A percentile compares a stretch with the other conserved stretches of the same genome.
Evolutionary conservation across 1,140 invertebrate genomes (phyloP).

Genomic region (Listronotus oregonensis): DNA sequence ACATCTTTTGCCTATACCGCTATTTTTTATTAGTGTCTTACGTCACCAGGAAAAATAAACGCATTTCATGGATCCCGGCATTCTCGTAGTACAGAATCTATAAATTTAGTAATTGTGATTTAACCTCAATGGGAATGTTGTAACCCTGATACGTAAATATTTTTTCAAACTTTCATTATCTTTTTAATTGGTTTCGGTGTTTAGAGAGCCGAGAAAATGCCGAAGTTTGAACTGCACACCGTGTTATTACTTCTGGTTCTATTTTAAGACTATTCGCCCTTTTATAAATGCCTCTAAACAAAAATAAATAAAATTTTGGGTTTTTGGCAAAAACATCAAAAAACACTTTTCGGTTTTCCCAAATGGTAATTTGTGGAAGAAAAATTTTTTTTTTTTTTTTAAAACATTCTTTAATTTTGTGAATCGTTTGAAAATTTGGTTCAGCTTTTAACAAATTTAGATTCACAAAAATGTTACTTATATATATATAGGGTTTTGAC

Average conservation of each 20-base stretch:
- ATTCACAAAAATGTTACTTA: too few species aligned
- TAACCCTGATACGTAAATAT: slow-evolving; percentile 7
- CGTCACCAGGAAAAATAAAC: too few species aligned
- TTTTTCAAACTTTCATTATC: slow-evolving; percentile 3
- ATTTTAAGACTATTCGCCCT: slow-evolving; percentile 34
- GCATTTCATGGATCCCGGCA: too few species aligned
- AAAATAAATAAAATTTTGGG: slow-evolving; percentile 21
- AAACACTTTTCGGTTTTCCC: slow-evolving; percentile 1
- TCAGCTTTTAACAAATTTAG: too few species aligned
- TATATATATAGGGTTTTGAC: too few species aligned
- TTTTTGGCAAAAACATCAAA: slow-evolving; percentile 3
- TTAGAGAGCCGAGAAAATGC: slow-evolving; percentile 18
- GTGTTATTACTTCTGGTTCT: slow-evolving; percentile 39
- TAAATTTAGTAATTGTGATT: background rate
- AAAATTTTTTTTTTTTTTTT: background rate
- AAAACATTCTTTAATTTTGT: too few species aligned
- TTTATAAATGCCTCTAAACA: slow-evolving; percentile 34
- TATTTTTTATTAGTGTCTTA: too few species aligned
- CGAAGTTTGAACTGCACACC: slow-evolving; percentile 24
- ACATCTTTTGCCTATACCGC: too few species aligned
- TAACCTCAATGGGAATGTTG: slow-evolving; percentile 3
- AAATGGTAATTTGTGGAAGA: background rate
- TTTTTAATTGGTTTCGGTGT: slow-evolving; percentile 14
- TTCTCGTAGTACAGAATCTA: too few species aligned
- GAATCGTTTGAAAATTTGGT: too few species aligned